Evolutionary conservation across 1,140 invertebrate genomes (phyloP).

Genomic region (Bombyx mori): DNA sequence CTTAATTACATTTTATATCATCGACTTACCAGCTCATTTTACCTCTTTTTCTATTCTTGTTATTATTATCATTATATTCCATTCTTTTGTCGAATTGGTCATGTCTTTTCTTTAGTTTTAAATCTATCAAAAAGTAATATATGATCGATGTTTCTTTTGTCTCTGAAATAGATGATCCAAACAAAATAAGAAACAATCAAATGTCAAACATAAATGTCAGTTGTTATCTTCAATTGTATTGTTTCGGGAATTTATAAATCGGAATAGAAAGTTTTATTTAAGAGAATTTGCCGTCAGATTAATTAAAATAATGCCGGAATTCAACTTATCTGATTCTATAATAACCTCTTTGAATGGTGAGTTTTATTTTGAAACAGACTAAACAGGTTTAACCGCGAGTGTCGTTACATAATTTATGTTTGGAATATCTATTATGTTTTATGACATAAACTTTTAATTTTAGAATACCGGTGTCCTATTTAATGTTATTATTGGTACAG

Average conservation of each 20-base stretch:
- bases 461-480: constrained; percentile 43
- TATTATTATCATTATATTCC: too few species aligned
- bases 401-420: constrained; percentile 56
- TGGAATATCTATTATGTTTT: constrained; percentile 39
- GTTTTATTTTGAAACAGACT: constrained; percentile 15
- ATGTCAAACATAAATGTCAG: neutral
- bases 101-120: too few species aligned
- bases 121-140: too few species aligned
- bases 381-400: constrained; percentile 19
- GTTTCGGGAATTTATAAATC: neutral
- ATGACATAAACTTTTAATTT: constrained; percentile 54
- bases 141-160: too few species aligned
- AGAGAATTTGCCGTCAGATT: neutral
- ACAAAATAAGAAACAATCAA: too few species aligned
- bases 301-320: constrained; percentile 42
- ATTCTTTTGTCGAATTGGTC: too few species aligned
- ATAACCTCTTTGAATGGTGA: constrained; percentile 55
- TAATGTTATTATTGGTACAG: constrained; percentile 20
- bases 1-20: too few species aligned
- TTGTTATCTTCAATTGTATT: neutral
- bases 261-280: neutral
- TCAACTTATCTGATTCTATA: constrained; percentile 45
- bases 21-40: too few species aligned
- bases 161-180: too few species aligned
- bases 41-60: too few species aligned